Evolutionary conservation across 2,113 vertebrate species (phyloP).

Genomic region (Periophthalmodon schlosseri): DNA sequence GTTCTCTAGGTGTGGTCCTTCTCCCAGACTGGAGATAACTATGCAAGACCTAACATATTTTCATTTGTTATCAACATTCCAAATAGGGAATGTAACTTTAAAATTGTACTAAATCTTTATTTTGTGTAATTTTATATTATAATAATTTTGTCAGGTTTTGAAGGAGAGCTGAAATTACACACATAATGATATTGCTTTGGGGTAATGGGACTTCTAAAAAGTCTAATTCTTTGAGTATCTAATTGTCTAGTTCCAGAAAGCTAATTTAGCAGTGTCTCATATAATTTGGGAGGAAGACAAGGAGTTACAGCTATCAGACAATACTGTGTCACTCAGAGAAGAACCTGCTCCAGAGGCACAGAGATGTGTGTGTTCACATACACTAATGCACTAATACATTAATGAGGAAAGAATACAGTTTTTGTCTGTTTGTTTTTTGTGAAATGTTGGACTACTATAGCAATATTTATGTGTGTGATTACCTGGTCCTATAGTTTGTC

Average conservation of each 20-base stretch:
- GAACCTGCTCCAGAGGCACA: slow-evolving; percentile 11
- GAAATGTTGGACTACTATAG: neutral
- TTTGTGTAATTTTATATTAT: neutral
- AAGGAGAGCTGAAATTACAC: neutral
- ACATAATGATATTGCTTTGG: slow-evolving; percentile 7
- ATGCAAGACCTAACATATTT: too few species aligned
- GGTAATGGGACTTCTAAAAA: slow-evolving; percentile 8
- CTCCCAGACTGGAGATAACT: too few species aligned
- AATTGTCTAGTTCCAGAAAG: slow-evolving; percentile 40
- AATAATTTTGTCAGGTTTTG: neutral
- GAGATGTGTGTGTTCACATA: neutral
- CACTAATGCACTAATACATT: too few species aligned
- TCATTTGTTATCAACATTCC: too few species aligned
- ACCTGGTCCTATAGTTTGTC: neutral
- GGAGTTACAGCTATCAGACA: slow-evolving; percentile 28
- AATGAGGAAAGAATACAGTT: neutral
- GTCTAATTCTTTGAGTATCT: slow-evolving; percentile 33
- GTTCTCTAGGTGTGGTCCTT: neutral
- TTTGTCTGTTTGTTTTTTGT: too few species aligned
- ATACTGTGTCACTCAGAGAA: neutral
- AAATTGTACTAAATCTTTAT: too few species aligned
- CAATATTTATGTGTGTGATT: neutral
- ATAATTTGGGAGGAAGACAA: slow-evolving; percentile 36
- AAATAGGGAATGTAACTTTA: too few species aligned
- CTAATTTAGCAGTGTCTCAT: slow-evolving; percentile 49